phyloP scores from a whole-genome alignment of 2,888 invertebrate species.

The Melanargia galathea region DNA sequence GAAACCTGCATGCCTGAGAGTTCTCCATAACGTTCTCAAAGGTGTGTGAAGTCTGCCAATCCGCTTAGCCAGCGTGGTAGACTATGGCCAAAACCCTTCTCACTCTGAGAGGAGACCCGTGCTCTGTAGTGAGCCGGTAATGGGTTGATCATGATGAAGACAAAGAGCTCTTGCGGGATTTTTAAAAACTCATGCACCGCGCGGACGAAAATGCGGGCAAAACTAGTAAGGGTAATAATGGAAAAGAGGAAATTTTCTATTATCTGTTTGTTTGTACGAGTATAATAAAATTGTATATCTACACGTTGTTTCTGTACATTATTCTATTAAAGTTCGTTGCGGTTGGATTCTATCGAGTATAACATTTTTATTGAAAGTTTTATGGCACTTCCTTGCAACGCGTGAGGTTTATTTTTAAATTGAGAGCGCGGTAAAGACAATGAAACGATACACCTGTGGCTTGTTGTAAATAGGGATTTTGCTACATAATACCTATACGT shows the following conservation, averaged over 20 bases:
- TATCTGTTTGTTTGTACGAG: neutral
- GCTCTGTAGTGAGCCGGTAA: no score
- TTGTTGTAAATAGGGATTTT: neutral
- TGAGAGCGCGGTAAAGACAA: neutral
- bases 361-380: conserved; percentile 13
- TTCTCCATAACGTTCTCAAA: no score
- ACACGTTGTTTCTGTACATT: neutral
- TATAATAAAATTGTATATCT: neutral
- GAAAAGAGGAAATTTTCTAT: neutral
- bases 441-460: neutral
- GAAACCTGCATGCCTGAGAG: no score
- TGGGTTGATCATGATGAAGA: no score
- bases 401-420: neutral
- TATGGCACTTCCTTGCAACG: neutral
- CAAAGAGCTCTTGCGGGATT: no score
- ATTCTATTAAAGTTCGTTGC: conserved; percentile 4
- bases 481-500: no score
- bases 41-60: no score
- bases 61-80: no score
- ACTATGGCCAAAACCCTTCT: no score
- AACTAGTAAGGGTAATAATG: neutral
- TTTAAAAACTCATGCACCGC: no score
- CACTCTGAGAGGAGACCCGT: no score
- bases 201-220: no score
- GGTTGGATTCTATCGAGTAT: conserved; percentile 12